These are phyloP conservation scores for Andrena flavipes DNA, from an alignment of 2,888 invertebrate genomes.

Conservation along the genomic window DNA sequence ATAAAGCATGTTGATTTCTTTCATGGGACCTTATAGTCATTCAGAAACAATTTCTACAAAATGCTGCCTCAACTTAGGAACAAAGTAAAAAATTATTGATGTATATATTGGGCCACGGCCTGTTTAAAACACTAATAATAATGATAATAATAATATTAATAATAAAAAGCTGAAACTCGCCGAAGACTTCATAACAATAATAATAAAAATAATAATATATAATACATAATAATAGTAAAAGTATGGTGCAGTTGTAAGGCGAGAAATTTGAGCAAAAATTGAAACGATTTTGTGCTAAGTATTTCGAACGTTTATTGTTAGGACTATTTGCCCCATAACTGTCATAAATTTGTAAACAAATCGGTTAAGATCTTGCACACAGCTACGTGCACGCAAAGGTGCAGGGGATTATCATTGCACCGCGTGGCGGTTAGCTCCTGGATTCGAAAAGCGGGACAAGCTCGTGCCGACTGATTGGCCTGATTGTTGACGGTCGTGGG, in stretches of 20 bases:
- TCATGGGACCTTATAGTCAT: no score
- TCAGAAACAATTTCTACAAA: no score
- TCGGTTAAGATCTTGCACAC: not conserved
- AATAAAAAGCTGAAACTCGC: no score
- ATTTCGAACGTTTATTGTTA: not conserved
- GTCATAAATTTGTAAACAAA: not conserved
- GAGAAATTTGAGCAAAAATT: not conserved
- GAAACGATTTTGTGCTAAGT: not conserved
- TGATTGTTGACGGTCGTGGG: slow-evolving; percentile 80
- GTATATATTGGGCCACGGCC: no score
- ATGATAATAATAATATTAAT: no score
- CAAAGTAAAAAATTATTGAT: no score
- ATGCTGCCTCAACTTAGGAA: no score
- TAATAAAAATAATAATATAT: not conserved
- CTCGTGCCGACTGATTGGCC: slow-evolving; percentile 80
- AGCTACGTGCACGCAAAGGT: not conserved
- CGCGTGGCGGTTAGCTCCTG: slow-evolving; percentile 41
- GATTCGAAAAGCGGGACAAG: slow-evolving; percentile 72
- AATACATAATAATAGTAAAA: not conserved
- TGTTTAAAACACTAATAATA: no score
- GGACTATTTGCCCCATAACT: not conserved
- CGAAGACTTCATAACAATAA: no score
- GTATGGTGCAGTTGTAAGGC: no score
- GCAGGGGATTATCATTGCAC: slow-evolving; percentile 35
- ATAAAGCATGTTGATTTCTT: no score